Percentiles rank a stretch among this genome's conserved stretches.
These are phyloP conservation scores for Oryzaephilus surinamensis DNA, from an alignment of 1,140 invertebrate species.

Conservation along the genomic window DNA sequence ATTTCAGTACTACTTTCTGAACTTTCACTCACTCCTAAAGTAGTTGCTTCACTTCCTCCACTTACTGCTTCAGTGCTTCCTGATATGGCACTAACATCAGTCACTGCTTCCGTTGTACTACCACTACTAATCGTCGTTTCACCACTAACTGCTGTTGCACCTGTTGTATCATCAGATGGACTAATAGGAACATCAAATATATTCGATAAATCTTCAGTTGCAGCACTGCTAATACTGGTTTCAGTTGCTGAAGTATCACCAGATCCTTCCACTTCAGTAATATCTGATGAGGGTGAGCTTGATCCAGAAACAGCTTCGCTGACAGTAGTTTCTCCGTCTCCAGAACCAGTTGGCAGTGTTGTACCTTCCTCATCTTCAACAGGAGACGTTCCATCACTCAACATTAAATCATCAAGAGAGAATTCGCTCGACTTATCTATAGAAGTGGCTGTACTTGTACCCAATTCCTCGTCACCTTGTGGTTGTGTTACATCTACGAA, in stretches of 20 bases:
- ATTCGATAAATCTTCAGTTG: constrained; percentile 3
- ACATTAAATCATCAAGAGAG: constrained; percentile 46
- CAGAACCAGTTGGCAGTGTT: constrained; percentile 23
- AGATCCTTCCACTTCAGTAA: constrained; percentile 16
- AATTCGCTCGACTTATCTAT: constrained; percentile 28
- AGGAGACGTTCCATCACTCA: constrained; percentile 42
- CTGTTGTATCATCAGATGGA: constrained; percentile 1
- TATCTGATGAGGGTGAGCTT: constrained; percentile 2
- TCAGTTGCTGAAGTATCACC: constrained; percentile 12
- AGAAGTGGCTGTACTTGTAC: constrained; percentile 10
- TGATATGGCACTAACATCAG: neutral
- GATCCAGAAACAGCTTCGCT: constrained; percentile 2
- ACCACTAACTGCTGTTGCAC: constrained; percentile 4
- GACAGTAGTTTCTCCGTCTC: constrained; percentile 17
- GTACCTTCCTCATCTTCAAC: constrained; percentile 25
- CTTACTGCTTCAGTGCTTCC: constrained; percentile 3
- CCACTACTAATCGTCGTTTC: too few relatives aligned
- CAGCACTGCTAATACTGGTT: neutral
- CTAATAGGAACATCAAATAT: constrained; percentile 4
- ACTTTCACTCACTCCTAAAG: constrained; percentile 9
- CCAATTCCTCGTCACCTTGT: constrained; percentile 1
- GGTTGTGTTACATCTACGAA: neutral
- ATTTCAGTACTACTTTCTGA: constrained; percentile 2
- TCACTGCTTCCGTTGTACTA: too few relatives aligned
- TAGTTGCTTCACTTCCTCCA: constrained; percentile 12